Evolutionary conservation across 2,113 vertebrate genomes (phyloP).

Genomic region (Hystrix cristata): DNA sequence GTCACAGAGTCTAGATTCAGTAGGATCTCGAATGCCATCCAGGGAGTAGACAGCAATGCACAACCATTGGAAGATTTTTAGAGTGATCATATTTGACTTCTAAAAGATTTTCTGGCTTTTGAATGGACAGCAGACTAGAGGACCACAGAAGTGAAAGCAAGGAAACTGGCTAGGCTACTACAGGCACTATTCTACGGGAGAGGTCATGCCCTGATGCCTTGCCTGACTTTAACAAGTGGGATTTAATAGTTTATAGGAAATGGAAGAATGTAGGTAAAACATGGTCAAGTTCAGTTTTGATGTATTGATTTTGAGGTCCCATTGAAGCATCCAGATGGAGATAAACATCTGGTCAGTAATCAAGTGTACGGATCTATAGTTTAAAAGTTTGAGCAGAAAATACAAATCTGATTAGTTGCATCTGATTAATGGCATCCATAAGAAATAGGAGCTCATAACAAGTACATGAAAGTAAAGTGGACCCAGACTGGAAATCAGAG

Average conservation of each 20-base stretch:
- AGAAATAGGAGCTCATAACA: background rate
- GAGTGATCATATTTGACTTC: background rate
- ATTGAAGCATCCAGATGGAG: background rate
- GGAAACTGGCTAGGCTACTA: background rate
- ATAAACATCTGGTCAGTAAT: background rate
- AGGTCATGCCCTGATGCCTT: background rate
- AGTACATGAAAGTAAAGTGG: background rate
- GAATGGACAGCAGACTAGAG: background rate
- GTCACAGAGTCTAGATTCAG: background rate
- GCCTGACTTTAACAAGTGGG: background rate
- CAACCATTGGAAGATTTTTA: background rate
- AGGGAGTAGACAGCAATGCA: background rate
- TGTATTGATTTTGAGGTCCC: background rate
- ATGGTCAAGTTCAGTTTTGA: background rate
- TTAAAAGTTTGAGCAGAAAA: background rate
- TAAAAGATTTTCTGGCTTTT: background rate
- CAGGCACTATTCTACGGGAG: background rate
- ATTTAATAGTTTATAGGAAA: background rate
- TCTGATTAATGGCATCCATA: background rate
- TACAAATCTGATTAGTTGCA: background rate
- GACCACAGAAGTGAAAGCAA: background rate
- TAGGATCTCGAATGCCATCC: background rate
- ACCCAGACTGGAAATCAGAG: background rate
- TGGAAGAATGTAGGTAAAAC: background rate
- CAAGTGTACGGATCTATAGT: background rate